A percentile compares a stretch with the other conserved stretches of the same genome.
Evolutionary conservation across 1,140 invertebrate species (phyloP).

Genomic region (Marisa cornuarietis): DNA sequence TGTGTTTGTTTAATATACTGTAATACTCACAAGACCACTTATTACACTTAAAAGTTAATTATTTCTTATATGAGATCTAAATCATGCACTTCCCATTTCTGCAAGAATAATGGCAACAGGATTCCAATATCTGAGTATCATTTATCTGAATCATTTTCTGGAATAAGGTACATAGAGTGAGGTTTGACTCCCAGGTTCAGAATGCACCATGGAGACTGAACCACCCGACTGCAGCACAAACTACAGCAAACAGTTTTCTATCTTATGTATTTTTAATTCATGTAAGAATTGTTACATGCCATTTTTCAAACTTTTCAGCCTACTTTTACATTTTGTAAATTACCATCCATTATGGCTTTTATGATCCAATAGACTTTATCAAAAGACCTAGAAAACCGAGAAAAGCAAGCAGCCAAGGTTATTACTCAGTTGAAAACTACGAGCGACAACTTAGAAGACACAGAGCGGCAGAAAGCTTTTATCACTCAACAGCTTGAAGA

Average conservation of each 20-base stretch:
- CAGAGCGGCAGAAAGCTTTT: slow-evolving; percentile 51
- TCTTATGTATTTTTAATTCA: background rate
- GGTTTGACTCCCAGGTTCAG: too few species aligned
- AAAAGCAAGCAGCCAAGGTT: slow-evolving; percentile 59
- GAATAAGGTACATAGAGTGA: too few species aligned
- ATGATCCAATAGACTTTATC: slow-evolving; percentile 51
- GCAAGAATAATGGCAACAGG: too few species aligned
- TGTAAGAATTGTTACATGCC: background rate
- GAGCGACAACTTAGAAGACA: slow-evolving; percentile 54
- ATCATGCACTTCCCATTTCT: too few species aligned
- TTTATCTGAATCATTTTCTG: too few species aligned
- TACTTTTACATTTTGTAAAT: background rate
- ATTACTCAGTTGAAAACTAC: slow-evolving; percentile 58
- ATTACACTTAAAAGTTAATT: too few species aligned
- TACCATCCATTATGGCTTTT: slow-evolving; percentile 7
- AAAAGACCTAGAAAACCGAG: slow-evolving; percentile 61
- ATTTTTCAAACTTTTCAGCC: background rate
- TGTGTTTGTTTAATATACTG: too few species aligned
- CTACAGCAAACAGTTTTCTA: background rate
- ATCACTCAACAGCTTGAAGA: slow-evolving; percentile 55
- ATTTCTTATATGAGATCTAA: too few species aligned
- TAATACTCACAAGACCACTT: too few species aligned
- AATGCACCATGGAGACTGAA: too few species aligned
- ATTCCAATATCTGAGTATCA: too few species aligned
- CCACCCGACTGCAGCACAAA: too few species aligned